phyloP scores from a whole-genome alignment of 2,888 invertebrate genomes.

The Zelleria hepariella region DNA sequence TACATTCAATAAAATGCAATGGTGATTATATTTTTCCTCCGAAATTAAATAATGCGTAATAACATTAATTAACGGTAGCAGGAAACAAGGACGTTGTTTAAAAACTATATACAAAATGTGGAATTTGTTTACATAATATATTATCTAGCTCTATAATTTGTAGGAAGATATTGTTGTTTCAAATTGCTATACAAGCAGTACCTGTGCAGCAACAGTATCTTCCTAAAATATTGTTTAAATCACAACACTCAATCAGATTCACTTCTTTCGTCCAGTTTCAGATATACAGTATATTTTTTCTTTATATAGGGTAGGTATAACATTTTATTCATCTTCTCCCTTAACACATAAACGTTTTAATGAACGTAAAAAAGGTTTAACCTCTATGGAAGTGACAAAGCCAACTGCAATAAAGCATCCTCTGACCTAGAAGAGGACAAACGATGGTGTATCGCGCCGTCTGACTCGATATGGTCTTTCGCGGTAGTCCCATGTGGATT shows the following conservation, averaged over 20 bases:
- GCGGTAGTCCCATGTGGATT: too few relatives aligned
- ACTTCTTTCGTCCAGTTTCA: not conserved
- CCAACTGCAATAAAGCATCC: not conserved
- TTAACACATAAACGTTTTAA: not conserved
- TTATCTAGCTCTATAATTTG: slow-evolving; percentile 3
- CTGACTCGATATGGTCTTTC: too few relatives aligned
- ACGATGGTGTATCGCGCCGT: too few relatives aligned
- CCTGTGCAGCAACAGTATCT: not conserved
- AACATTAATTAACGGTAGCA: slow-evolving; percentile 52
- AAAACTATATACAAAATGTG: slow-evolving; percentile 55
- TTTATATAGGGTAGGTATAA: not conserved
- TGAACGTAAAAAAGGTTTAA: not conserved
- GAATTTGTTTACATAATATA: slow-evolving; percentile 22
- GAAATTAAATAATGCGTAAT: slow-evolving; percentile 56
- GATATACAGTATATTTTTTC: slow-evolving; percentile 1
- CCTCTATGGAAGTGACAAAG: not conserved
- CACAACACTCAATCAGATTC: not conserved
- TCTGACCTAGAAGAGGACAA: too few relatives aligned
- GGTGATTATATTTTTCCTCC: slow-evolving; percentile 63
- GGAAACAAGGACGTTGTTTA: slow-evolving; percentile 29
- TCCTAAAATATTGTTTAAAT: slow-evolving; percentile 4
- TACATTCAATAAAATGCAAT: slow-evolving; percentile 49
- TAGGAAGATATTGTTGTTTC: slow-evolving; percentile 11
- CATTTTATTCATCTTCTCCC: not conserved
- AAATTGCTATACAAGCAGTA: too few relatives aligned